phyloP scores from a whole-genome alignment of 2,797 vertebrate genomes.

The Epinephelus malabaricus region DNA sequence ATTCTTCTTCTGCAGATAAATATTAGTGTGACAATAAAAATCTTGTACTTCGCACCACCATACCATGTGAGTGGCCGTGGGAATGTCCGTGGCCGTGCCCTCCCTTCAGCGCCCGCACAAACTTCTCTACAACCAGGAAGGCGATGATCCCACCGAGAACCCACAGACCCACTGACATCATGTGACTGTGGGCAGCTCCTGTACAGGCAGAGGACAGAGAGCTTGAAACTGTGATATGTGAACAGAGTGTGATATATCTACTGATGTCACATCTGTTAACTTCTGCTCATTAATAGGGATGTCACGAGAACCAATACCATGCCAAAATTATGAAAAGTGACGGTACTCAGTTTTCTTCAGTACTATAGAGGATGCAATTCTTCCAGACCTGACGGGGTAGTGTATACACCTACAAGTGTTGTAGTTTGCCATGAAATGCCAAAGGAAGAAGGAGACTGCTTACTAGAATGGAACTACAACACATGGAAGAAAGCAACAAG shows the following conservation, averaged over 20 bases:
- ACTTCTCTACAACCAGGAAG: conserved; percentile 94
- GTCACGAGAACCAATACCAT: too few relatives aligned
- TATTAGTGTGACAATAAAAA: neutral
- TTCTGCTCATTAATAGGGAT: too few relatives aligned
- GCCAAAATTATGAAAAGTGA: too few relatives aligned
- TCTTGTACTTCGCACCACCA: neutral
- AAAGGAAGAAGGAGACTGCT: too few relatives aligned
- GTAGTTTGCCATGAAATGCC: too few relatives aligned
- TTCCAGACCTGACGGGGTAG: too few relatives aligned
- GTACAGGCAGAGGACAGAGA: neutral
- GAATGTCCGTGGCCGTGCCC: conserved; percentile 86
- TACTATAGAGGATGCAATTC: too few relatives aligned
- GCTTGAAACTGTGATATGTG: neutral
- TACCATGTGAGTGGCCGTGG: conserved; percentile 77
- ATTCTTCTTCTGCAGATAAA: neutral
- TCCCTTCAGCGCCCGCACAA: conserved; percentile 93
- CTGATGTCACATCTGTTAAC: neutral
- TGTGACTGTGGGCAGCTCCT: conserved; percentile 89
- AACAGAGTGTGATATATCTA: neutral
- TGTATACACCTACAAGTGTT: too few relatives aligned
- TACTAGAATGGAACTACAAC: too few relatives aligned
- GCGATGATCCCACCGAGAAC: conserved; percentile 93
- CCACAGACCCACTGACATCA: conserved; percentile 94
- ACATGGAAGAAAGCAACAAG: too few relatives aligned
- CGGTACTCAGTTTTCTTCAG: too few relatives aligned